These are phyloP conservation scores for Eustalomyia histrio DNA, from an alignment of 2,888 invertebrate species.

Conservation along the genomic window DNA sequence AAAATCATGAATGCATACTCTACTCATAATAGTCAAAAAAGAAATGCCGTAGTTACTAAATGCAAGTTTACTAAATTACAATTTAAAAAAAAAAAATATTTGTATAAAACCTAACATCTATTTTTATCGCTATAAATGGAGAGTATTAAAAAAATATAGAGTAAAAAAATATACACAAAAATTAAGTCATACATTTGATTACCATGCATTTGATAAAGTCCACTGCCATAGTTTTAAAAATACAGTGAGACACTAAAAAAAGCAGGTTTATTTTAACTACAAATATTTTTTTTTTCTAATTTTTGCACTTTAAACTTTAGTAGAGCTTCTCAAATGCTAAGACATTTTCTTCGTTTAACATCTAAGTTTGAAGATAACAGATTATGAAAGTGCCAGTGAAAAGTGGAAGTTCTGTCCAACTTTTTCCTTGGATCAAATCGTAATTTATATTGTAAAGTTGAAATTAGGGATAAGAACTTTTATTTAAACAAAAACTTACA, in stretches of 20 bases:
- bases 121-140: neutral
- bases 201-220: slow-evolving; percentile 35
- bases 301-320: slow-evolving; percentile 61
- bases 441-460: too few species aligned
- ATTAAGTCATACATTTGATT: slow-evolving; percentile 22
- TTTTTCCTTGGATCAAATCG: too few species aligned
- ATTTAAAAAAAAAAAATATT: neutral
- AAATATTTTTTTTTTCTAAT: slow-evolving; percentile 29
- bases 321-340: too few species aligned
- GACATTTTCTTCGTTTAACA: too few species aligned
- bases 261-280: slow-evolving; percentile 48
- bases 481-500: too few species aligned
- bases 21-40: neutral
- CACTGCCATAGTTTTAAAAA: slow-evolving; percentile 23
- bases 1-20: neutral
- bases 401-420: too few species aligned
- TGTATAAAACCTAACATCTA: too few species aligned
- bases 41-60: neutral
- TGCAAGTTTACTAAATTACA: neutral
- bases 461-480: too few species aligned
- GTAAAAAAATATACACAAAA: slow-evolving; percentile 16
- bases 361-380: too few species aligned
- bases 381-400: too few species aligned
- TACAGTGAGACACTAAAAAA: slow-evolving; percentile 27
- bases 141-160: neutral